phyloP scores from a whole-genome alignment of 1,140 invertebrate species.

The Aporrectodea caliginosa region DNA sequence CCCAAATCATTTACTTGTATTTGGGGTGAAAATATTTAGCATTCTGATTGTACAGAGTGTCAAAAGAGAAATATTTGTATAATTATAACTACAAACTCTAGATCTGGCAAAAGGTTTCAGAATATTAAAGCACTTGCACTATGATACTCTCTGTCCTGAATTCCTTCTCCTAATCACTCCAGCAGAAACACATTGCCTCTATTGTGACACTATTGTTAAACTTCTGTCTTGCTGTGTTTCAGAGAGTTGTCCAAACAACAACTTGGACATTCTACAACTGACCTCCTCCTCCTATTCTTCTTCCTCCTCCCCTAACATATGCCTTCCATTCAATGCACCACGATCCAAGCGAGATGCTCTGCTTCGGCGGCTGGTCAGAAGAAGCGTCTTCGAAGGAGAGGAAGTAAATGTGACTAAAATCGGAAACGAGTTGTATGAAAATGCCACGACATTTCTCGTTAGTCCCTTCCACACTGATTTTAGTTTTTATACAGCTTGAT shows the following conservation, averaged over 20 bases:
- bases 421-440: not conserved
- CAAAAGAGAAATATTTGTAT: not conserved
- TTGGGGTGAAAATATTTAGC: too few relatives aligned
- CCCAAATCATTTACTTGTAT: too few relatives aligned
- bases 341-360: not conserved
- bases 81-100: not conserved
- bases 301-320: too few relatives aligned
- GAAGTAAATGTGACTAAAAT: not conserved
- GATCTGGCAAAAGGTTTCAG: not conserved
- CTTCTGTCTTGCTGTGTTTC: not conserved
- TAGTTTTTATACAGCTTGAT: not conserved
- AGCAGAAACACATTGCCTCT: too few relatives aligned
- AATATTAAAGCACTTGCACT: too few relatives aligned
- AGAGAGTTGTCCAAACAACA: not conserved
- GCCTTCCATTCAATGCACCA: not conserved
- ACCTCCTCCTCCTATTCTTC: not conserved
- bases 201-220: not conserved
- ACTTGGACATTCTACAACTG: not conserved
- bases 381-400: not conserved
- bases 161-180: too few relatives aligned
- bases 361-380: not conserved
- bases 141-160: too few relatives aligned
- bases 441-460: not conserved
- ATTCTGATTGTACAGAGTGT: not conserved
- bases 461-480: not conserved